Percentiles rank a stretch among this genome's conserved stretches.
Evolutionary conservation across 2,888 invertebrate genomes (phyloP).

Genomic region (Cheilosia urbana): DNA sequence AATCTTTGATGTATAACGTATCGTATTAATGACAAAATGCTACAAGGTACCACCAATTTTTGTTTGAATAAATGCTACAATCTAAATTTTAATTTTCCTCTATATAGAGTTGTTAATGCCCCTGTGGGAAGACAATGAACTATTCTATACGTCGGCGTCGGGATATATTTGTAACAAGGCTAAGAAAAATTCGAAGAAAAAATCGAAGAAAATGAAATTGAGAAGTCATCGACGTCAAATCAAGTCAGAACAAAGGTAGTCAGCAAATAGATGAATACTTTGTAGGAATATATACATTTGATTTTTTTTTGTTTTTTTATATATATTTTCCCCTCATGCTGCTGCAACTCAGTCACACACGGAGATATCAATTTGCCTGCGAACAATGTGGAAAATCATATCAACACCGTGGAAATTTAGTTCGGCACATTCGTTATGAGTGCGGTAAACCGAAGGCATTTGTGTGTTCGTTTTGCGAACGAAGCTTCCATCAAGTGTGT

Average conservation of each 20-base stretch:
- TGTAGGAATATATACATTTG: not conserved
- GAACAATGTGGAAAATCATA: conserved; percentile 75
- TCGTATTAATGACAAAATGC: conserved; percentile 48
- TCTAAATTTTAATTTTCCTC: conserved; percentile 15
- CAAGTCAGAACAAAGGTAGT: conserved; percentile 28
- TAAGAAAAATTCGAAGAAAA: conserved; percentile 6
- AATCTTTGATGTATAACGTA: not conserved
- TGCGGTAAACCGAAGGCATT: conserved; percentile 82
- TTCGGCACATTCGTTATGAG: conserved; percentile 86
- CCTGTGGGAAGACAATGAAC: conserved; percentile 30
- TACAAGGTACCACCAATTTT: conserved; percentile 7
- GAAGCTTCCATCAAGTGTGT: conserved; percentile 81
- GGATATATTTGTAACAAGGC: conserved; percentile 7
- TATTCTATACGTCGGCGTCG: conserved; percentile 17
- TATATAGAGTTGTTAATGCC: conserved; percentile 33
- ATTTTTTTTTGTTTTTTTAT: not conserved
- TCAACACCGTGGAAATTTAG: conserved; percentile 90
- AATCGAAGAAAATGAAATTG: conserved; percentile 14
- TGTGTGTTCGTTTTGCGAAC: conserved; percentile 81
- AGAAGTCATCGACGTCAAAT: not conserved
- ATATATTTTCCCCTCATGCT: not conserved
- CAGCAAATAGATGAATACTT: not conserved
- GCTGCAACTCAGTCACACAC: not conserved
- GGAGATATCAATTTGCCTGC: conserved; percentile 58
- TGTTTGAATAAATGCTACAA: not conserved